Evolutionary conservation across 2,113 vertebrate species (phyloP), one percentile per base, ranked within the genome.

Genomic region (Puffinus mauretanicus): DNA sequence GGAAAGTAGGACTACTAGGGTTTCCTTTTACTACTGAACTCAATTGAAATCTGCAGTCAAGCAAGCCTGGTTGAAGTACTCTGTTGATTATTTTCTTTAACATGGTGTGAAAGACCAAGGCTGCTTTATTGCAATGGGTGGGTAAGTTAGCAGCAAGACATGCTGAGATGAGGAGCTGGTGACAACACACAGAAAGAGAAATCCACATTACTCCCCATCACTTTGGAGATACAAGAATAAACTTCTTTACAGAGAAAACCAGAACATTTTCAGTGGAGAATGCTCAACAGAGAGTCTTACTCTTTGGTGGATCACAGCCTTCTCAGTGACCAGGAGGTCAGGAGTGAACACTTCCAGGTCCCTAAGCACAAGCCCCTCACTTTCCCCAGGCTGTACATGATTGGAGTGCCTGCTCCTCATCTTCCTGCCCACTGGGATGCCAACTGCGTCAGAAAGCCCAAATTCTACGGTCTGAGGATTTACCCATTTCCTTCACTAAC

Each of bases 81-180:
- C 49, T 91, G 36, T 61, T 90, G 84, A 76, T 93, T 93, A 90
- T 96, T 96, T 94, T 94, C 83, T 95, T 96, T 95, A 91, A 85
- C 84, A 9, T 93, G 78, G 78, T 88, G 94, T 91, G 90, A 96
- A 95, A 91, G 90, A 94, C 84, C 62, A 88, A 82, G 54, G 49
- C 75, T 85, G 57, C 77, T 91, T 93, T 95, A 72, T 93, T 93
- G 89, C 36, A 76, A 12, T 71, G 65, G 77, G 78, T 82, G 92
- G 87, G 52, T 91, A 85, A 87, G 75, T 94, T 94, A 96, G 36
- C 70, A 94, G 54, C 84, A 93, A 90, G 84, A 66, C 94, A 73
- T 85, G 87, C 90, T 94, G 94, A 91, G 69, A 19, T 89, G 94
- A 95, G 52, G 52, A 93, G 40, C 46, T 95, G 94, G 85, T 92